Base-by-base conservation (phyloP, 2,113 vertebrate genomes). In the Girardinichthys multiradiatus region DNA sequence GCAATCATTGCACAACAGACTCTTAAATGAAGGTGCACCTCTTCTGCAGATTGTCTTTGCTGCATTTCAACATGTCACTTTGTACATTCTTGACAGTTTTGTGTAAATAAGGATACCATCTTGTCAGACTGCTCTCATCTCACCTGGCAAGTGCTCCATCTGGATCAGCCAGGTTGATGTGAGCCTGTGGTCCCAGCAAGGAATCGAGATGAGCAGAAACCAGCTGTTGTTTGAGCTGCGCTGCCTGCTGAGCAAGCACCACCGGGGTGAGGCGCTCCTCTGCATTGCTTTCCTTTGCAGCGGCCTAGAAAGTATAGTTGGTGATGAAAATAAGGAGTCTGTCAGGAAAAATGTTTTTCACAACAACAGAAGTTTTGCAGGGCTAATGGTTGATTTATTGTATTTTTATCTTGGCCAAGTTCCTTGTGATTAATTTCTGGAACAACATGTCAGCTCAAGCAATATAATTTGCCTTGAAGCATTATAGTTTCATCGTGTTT, bases 71-170 rank as follows among this genome's bases (percentile, higher is more conserved):
- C 57, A 37, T 37, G 21, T 68, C 62, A 15, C 33, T 11, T 63
- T 7, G 0, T 30, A 57, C 27, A 19, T 37, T 2, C 54, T 21
- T 57, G 5, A 57, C 31, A 28, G 13, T 57, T 27, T 24, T 28
- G 19, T 48, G 4, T 30, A n/a, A 68, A 54, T 28, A 57, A n/a
- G 13, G 27, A 62, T 2, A 10, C 42, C 7, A 13, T 45, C 30
- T 45, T 31, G 14, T 28, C 58, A 19, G 21, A 14, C 17, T 57
- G 57, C 9, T 61, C 57, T 37, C 66, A 45, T 81, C 96, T 91
- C 88, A 99, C 97, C 97, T 96, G 86, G 97, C 95, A 69, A 98
- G 93, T 1, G 97, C 97, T 45, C 97, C 96, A 12, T 98, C 95
- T 0, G 97, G 97, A 90, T 99, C 97, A 0, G 96, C 93, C 14